These are phyloP conservation scores for Musca domestica DNA, from an alignment of 1,140 invertebrate species.

Conservation along the genomic window DNA sequence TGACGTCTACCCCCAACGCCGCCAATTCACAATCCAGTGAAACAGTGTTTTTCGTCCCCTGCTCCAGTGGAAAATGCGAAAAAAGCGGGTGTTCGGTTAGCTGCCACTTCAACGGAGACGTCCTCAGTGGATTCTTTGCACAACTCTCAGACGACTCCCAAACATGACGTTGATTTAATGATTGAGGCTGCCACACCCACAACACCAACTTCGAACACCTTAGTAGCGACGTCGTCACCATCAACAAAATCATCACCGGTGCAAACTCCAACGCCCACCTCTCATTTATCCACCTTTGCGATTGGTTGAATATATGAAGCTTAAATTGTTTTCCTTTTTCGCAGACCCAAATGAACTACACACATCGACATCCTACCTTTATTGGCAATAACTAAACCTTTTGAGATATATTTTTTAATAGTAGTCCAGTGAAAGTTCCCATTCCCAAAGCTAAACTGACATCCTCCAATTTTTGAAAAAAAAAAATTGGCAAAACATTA, in stretches of 20 bases:
- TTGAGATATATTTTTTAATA: too few relatives aligned
- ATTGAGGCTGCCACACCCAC: conserved; percentile 4
- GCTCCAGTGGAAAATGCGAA: background rate
- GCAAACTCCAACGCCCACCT: background rate
- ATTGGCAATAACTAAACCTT: too few relatives aligned
- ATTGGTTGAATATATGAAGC: background rate
- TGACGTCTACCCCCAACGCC: conserved; percentile 31
- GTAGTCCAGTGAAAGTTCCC: too few relatives aligned
- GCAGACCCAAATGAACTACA: too few relatives aligned
- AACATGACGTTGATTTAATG: background rate
- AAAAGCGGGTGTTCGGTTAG: background rate
- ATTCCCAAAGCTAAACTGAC: too few relatives aligned
- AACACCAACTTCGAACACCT: background rate
- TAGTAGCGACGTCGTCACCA: background rate
- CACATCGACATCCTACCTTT: too few relatives aligned
- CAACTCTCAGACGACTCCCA: background rate
- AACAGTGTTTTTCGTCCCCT: background rate
- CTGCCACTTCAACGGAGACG: background rate
- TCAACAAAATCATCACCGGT: background rate
- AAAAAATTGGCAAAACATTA: too few relatives aligned
- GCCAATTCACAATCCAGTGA: background rate
- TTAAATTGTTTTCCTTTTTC: background rate
- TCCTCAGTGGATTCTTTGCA: background rate
- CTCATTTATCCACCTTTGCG: background rate
- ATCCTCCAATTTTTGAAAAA: too few relatives aligned